Base-by-base conservation (phyloP, 2,797 vertebrate species). In the Zenarchopterus dispar region DNA sequence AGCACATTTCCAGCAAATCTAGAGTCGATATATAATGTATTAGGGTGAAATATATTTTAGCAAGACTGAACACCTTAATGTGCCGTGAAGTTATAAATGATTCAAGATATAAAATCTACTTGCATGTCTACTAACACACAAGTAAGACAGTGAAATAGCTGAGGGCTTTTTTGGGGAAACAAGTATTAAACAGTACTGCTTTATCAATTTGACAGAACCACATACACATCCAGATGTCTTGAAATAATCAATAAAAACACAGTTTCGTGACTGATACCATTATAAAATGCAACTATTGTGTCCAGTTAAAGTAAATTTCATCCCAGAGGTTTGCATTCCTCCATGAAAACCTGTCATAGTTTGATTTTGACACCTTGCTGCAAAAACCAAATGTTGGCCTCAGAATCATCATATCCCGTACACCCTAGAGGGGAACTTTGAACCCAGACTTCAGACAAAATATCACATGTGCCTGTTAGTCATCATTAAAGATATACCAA, bases 311-410 rank as follows among this genome's bases (percentile, higher is more conserved):
- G 15, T 5, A 18, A 39, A 8, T 54, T 41, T 54, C 17, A 41
- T 41, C 51, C 33, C 51, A 54, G 50, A 52, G 18, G 31, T 52
- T 33, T 36, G 36, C 6, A 15, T 39, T 39, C 36, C 15, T 39
- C 51, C 31, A 53, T 53, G 5, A 21, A 8, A 11, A 39, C 18
- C 18, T 36, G 36, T 8, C 36, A 39, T 18, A 19, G 13, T 21
- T 39, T 41, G 16, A 41, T 11, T 17, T 41, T 39, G 5, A 52
- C 11, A 16, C 19, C 19, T 52, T 52, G 36, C 11, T 36, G 18
- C 19, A 21, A 52, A 52, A 52, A 31, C 24, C 13, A 21, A 19
- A 23, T 2, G 7, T 41, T 54, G 19, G 21, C 52, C 8, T 41
- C 15, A 17, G 36, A 54, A 54, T 42, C 52, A 42, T n/a, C 1